Base-by-base conservation (phyloP, 2,888 invertebrate species). In the Perizoma flavofasciatum region DNA sequence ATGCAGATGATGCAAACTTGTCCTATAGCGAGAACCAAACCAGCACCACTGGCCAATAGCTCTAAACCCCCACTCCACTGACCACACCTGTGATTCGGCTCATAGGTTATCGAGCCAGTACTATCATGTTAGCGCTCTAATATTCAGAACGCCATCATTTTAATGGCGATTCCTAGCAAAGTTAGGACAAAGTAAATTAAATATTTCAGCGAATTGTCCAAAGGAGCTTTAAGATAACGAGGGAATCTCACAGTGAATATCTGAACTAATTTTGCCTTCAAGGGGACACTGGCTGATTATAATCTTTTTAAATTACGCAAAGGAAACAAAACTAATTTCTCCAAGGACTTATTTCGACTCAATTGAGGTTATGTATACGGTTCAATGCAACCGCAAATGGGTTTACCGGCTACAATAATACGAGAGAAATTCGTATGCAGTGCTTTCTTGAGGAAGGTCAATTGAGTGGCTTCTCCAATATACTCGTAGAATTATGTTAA, bases 301-400 rank as follows among this genome's bases (percentile, higher is more conserved):
- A 70, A 73, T 76, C 72, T 72, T 70, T 73, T 70, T 65, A 71
- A 72, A 73, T 74, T 68, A 73, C 65, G 64, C 54, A 32, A 56
- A 63, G 55, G 66, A 65, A 70, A 74, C 72, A 75, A 22, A 71
- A 66, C 68, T 64, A 59, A 55, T 66, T 59, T 64, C 62, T 66
- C 68, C 49, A 59, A 67, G 67, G 69, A 67, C 64, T 65, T 66
- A 58, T 66, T 66, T 64, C 48, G 49, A 61, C 51, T 59, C 66
- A 62, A 66, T 68, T 68, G 63, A 61, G 64, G 67, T 67, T 65
- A 67, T 67, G 62, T 57, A 59, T 46, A 43, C 49, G 53, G 45
- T 60, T 49, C 57, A 39, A 58, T 57, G 57, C 61, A 54, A 57
- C 47, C 54, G 22, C 48, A 54, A 61, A 54, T 54, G 47, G 51